phyloP scores from a whole-genome alignment of 2,888 invertebrate genomes.

The Ennomos erosarius region DNA sequence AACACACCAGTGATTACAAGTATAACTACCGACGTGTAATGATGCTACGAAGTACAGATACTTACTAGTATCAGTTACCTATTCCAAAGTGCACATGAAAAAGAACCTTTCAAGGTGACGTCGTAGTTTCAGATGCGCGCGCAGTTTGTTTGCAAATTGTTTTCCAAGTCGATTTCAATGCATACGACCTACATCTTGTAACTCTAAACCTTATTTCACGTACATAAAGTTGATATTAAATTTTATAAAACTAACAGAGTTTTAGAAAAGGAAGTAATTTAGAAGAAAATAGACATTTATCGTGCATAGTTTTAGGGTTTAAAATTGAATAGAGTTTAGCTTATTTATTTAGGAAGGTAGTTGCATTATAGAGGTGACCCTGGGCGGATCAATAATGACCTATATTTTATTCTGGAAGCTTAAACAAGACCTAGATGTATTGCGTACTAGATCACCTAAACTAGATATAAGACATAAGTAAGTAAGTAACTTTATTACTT shows the following conservation, averaged over 20 bases:
- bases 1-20: no score
- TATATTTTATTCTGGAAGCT: no score
- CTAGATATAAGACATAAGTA: no score
- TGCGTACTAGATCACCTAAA: no score
- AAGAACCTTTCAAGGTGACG: conserved; percentile 57
- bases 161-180: conserved; percentile 62
- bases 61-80: not conserved
- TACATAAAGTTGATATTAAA: conserved; percentile 11
- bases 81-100: conserved; percentile 35
- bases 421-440: no score
- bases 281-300: not conserved
- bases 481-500: no score
- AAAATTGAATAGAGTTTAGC: not conserved
- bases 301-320: not conserved
- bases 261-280: not conserved
- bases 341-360: not conserved
- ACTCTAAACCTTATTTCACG: conserved; percentile 20
- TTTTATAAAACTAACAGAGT: not conserved
- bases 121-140: conserved; percentile 71
- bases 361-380: conserved; percentile 10
- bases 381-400: conserved; percentile 2
- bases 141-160: conserved; percentile 70
- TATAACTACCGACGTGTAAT: not conserved
- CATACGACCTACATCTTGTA: conserved; percentile 4
- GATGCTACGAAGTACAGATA: not conserved